phyloP scores from a whole-genome alignment of 2,888 invertebrate species.

The Orchesellides sinensis region DNA sequence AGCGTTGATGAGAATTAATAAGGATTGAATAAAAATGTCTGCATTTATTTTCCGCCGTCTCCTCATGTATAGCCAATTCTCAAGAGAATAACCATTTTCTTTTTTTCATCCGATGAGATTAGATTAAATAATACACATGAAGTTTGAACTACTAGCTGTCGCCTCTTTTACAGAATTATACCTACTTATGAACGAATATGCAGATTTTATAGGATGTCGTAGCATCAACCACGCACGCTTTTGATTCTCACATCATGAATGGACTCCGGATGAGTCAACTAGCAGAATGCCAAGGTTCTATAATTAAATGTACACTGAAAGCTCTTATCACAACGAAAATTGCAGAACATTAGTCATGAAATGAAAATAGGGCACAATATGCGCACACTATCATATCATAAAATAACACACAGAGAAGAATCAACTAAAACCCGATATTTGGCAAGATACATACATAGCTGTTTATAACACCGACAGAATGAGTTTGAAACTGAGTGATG shows the following conservation, averaged over 20 bases:
- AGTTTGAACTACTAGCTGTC: too few species aligned
- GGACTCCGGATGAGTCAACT: constrained; percentile 61
- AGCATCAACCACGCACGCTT: constrained; percentile 30
- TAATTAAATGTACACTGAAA: constrained; percentile 53
- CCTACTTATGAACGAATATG: too few species aligned
- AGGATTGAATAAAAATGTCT: neutral
- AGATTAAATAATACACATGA: too few species aligned
- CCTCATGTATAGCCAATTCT: neutral
- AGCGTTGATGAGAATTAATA: neutral
- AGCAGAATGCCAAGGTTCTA: constrained; percentile 66
- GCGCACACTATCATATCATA: neutral
- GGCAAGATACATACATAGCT: constrained; percentile 8
- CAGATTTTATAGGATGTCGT: constrained; percentile 17
- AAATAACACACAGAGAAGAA: neutral
- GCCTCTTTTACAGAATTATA: constrained; percentile 30
- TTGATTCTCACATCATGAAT: constrained; percentile 28
- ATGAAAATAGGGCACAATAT: constrained; percentile 58
- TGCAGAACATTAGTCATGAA: constrained; percentile 47
- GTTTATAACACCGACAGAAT: constrained; percentile 37
- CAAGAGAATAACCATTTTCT: constrained; percentile 1
- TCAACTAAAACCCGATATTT: constrained; percentile 21
- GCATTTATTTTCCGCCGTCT: neutral
- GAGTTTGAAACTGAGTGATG: constrained; percentile 55
- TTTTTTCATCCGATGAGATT: neutral
- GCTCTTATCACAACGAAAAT: constrained; percentile 27